Evolutionary conservation across 2,797 vertebrate species (phyloP).

Genomic region (Aplochiton taeniatus): DNA sequence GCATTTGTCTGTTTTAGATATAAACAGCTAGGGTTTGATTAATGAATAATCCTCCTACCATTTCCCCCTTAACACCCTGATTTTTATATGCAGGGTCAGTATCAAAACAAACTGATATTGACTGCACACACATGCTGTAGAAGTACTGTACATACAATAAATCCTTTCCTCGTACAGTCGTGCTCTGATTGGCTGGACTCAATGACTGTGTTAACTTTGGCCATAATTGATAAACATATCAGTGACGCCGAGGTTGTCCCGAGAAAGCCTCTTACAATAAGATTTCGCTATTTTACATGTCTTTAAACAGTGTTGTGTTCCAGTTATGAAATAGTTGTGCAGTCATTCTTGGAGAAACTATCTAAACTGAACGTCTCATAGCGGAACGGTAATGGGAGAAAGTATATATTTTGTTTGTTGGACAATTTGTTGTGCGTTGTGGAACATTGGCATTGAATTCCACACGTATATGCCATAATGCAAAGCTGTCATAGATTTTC

Average conservation of each 20-base stretch:
- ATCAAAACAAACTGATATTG: not conserved
- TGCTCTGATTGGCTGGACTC: slow-evolving; percentile 48
- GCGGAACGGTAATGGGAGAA: too few relatives aligned
- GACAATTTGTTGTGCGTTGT: not conserved
- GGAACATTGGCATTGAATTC: slow-evolving; percentile 17
- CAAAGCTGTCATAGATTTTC: slow-evolving; percentile 16
- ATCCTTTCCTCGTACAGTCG: slow-evolving; percentile 1
- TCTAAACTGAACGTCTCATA: too few relatives aligned
- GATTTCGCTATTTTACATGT: slow-evolving; percentile 8
- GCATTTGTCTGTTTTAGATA: too few relatives aligned
- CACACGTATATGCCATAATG: slow-evolving; percentile 16
- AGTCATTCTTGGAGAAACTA: not conserved
- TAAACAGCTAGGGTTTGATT: too few relatives aligned
- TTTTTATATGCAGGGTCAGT: too few relatives aligned
- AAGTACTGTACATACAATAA: too few relatives aligned
- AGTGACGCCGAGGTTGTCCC: not conserved
- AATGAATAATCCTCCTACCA: too few relatives aligned
- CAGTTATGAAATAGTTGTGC: slow-evolving; percentile 15
- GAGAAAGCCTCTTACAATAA: not conserved
- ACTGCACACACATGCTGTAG: slow-evolving; percentile 6
- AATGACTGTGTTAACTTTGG: slow-evolving; percentile 35
- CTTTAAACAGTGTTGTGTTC: slow-evolving; percentile 18
- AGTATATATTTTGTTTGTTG: not conserved
- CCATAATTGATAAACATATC: slow-evolving; percentile 21
- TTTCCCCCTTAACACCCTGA: too few relatives aligned